Percentiles rank a stretch among this genome's conserved stretches.
Evolutionary conservation across 2,888 invertebrate genomes (phyloP).

Genomic region (Epistrophe eligans): DNA sequence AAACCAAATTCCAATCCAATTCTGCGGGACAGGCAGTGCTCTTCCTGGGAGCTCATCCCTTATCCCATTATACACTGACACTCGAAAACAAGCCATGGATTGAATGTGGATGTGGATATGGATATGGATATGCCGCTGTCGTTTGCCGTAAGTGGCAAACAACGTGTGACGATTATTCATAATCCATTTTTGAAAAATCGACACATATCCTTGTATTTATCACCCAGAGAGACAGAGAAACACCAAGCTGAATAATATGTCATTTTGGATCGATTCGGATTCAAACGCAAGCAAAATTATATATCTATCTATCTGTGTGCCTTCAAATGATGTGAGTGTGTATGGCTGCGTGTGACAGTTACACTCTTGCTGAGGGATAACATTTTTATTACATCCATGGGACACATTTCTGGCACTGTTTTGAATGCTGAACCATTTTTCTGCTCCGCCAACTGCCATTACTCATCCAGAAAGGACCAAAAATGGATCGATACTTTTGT

Average conservation of each 20-base stretch:
- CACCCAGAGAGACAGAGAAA: slow-evolving; percentile 39
- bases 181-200: slow-evolving; percentile 75
- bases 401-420: slow-evolving; percentile 74
- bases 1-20: slow-evolving; percentile 63
- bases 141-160: slow-evolving; percentile 71
- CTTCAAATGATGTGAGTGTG: slow-evolving; percentile 6
- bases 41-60: slow-evolving; percentile 38
- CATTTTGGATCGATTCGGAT: slow-evolving; percentile 56
- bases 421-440: slow-evolving; percentile 73
- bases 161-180: slow-evolving; percentile 76
- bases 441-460: slow-evolving; percentile 70
- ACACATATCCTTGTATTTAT: slow-evolving; percentile 76
- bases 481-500: slow-evolving; percentile 62
- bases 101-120: slow-evolving; percentile 26
- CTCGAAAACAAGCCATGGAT: slow-evolving; percentile 63
- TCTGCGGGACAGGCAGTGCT: slow-evolving; percentile 59
- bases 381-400: slow-evolving; percentile 76
- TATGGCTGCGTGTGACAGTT: slow-evolving; percentile 39
- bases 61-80: slow-evolving; percentile 68
- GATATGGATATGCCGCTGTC: slow-evolving; percentile 28
- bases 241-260: slow-evolving; percentile 67
- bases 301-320: neutral
- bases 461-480: slow-evolving; percentile 69
- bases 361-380: slow-evolving; percentile 62
- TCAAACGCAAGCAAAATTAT: slow-evolving; percentile 54